These are phyloP conservation scores for Bolinopsis microptera DNA, from an alignment of 37 sponge, comb jelly and placozoan species.

Conservation along the genomic window DNA sequence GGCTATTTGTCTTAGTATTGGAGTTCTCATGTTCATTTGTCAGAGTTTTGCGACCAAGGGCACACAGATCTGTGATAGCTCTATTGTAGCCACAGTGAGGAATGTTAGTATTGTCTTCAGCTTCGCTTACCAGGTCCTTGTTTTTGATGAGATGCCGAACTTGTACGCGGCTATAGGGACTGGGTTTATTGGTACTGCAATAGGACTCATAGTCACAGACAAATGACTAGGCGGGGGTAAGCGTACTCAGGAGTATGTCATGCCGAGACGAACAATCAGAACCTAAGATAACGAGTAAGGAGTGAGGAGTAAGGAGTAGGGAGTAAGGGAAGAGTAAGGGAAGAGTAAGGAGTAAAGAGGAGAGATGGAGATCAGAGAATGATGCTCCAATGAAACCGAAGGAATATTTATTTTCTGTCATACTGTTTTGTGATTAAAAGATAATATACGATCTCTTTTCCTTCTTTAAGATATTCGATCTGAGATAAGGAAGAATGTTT, in stretches of 20 bases:
- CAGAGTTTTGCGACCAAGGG: not conserved
- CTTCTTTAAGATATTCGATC: too few relatives aligned
- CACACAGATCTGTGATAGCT: constrained; percentile 5
- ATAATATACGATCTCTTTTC: too few relatives aligned
- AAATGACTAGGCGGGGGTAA: not conserved
- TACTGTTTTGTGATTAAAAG: too few relatives aligned
- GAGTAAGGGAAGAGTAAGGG: too few relatives aligned
- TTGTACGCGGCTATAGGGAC: not conserved
- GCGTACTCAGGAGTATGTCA: not conserved
- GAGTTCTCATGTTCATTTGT: constrained; percentile 32
- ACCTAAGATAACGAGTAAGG: too few relatives aligned
- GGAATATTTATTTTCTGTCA: too few relatives aligned
- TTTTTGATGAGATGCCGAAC: constrained; percentile 8
- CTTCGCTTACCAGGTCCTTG: not conserved
- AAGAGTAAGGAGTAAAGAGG: too few relatives aligned
- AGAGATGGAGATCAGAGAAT: too few relatives aligned
- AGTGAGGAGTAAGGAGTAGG: too few relatives aligned
- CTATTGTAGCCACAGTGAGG: constrained; percentile 33
- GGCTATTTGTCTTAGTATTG: constrained; percentile 29
- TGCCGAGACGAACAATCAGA: too few relatives aligned
- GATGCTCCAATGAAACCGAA: too few relatives aligned
- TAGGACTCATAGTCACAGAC: constrained; percentile 8
- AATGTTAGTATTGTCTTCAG: constrained; percentile 17
- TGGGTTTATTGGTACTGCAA: constrained; percentile 15
- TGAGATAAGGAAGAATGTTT: too few relatives aligned